A percentile compares a stretch with the other conserved stretches of the same genome.
These are phyloP conservation scores for Gadopsis bispinosus DNA, from an alignment of 2,797 vertebrate genomes.

Conservation along the genomic window DNA sequence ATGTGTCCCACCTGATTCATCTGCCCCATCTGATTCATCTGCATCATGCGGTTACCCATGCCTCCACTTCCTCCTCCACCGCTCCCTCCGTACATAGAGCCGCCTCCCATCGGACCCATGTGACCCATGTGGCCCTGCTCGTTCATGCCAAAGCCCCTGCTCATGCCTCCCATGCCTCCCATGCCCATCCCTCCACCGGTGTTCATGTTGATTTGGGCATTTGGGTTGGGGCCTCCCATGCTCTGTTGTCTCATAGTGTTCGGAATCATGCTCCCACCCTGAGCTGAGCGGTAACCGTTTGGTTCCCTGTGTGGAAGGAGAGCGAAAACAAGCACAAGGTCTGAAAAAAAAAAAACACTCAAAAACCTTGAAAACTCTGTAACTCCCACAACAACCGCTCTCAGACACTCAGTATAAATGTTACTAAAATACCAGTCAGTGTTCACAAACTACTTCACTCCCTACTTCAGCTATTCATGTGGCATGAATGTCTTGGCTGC, in stretches of 20 bases:
- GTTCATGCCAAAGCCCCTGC: conserved; percentile 87
- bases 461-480: conserved; percentile 57
- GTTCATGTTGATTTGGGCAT: conserved; percentile 87
- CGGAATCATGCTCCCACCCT: conserved; percentile 83
- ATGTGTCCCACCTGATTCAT: conserved; percentile 80
- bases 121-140: conserved; percentile 88
- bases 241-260: conserved; percentile 85
- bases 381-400: not conserved
- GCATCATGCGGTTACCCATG: conserved; percentile 82
- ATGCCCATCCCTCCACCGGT: conserved; percentile 83
- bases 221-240: conserved; percentile 86
- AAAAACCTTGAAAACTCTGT: conserved; percentile 3
- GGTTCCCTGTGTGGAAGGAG: conserved; percentile 88
- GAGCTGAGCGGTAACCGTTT: conserved; percentile 91
- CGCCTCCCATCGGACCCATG: conserved; percentile 81
- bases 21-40: conserved; percentile 84
- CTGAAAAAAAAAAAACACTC: not conserved
- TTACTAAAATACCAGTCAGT: conserved; percentile 22
- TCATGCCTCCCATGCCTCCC: conserved; percentile 79
- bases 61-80: conserved; percentile 67
- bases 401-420: conserved; percentile 24
- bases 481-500: conserved; percentile 48
- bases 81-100: conserved; percentile 84
- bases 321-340: conserved; percentile 16
- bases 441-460: conserved; percentile 62